Percentiles rank a stretch among this genome's conserved stretches.
These are phyloP conservation scores for Oreochromis grahami DNA, from an alignment of 2,797 vertebrate species.

Conservation along the genomic window DNA sequence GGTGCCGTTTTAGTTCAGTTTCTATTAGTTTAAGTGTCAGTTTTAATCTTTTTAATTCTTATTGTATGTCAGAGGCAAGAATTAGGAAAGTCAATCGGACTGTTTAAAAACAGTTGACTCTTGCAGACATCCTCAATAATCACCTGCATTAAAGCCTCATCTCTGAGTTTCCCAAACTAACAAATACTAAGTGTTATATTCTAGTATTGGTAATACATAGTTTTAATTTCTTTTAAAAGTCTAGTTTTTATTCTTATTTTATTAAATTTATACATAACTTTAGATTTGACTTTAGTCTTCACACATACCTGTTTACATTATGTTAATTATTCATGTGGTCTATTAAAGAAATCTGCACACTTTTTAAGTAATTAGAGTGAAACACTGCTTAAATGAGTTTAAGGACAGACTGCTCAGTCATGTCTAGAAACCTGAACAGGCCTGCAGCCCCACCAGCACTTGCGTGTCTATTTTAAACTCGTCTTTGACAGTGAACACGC, in stretches of 20 bases:
- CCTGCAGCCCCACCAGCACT: background rate
- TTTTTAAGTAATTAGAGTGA: background rate
- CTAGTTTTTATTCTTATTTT: background rate
- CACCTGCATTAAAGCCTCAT: background rate
- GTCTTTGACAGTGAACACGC: background rate
- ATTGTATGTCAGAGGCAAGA: background rate
- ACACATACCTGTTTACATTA: background rate
- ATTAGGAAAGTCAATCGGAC: background rate
- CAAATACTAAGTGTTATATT: background rate
- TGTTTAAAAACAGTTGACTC: background rate
- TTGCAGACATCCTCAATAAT: background rate
- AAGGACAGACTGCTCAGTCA: background rate
- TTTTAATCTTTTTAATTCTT: too few species aligned
- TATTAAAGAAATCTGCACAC: background rate
- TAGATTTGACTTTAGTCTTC: background rate
- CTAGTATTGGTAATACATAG: background rate
- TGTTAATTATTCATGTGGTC: background rate
- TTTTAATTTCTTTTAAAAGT: background rate
- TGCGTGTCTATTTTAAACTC: conserved; percentile 64
- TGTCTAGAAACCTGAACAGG: conserved; percentile 26
- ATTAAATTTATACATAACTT: background rate
- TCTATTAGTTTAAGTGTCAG: too few species aligned
- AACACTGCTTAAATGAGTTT: background rate
- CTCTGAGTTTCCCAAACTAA: background rate
- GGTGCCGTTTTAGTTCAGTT: too few species aligned